Base-by-base conservation (phyloP, 2,113 vertebrate species). In the Pomatostomus ruficeps region DNA sequence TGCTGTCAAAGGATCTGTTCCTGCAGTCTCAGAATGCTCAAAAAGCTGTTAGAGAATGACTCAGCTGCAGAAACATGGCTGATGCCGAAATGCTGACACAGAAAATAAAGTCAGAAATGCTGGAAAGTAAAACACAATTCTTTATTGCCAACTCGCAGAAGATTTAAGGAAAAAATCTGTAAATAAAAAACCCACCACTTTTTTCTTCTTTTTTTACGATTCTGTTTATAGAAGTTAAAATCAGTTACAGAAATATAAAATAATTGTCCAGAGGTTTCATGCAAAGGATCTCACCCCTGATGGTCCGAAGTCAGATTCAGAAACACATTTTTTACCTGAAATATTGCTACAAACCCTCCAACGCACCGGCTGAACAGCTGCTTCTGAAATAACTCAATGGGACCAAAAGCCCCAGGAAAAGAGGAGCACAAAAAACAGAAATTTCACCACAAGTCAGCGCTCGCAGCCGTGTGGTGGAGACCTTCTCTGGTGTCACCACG, bases 141-240 rank as follows among this genome's bases (percentile, higher is more conserved):
- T 68, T 62, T 66, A 63, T 36, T 38, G 7, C 14, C 43, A 74
- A 10, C 10, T 65, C 58, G 26, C 4, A 62, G 51, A 48, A 89
- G 5, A 61, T 26, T 35, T 29, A 43, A 58, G 14, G 9, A 42
- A 25, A 81, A 28, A 62, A 20, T 38, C 8, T 63, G 10, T 28
- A 14, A 31, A 36, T 52, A 36, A 36, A 4, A 9, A 8, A 7
- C 0, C 5, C 29, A 35, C 3, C 2, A 13, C 4, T 6, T 11
- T 28, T 20, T 42, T 25, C n/a, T n/a, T n/a, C n/a, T 25, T 63
- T 45, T 54, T 6, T 31, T 25, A 16, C 7, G 40, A 14, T 74
- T 77, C 33, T 77, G 9, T 25, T 78, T 75, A 35, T 5, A 63
- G 20, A 78, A 42, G 3, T 67, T 88, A 43, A 91, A 75, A 40